Evolutionary conservation across 1,140 invertebrate genomes (phyloP), one percentile per base, ranked within the genome.

Genomic region (Catajapyx aquilonaris): DNA sequence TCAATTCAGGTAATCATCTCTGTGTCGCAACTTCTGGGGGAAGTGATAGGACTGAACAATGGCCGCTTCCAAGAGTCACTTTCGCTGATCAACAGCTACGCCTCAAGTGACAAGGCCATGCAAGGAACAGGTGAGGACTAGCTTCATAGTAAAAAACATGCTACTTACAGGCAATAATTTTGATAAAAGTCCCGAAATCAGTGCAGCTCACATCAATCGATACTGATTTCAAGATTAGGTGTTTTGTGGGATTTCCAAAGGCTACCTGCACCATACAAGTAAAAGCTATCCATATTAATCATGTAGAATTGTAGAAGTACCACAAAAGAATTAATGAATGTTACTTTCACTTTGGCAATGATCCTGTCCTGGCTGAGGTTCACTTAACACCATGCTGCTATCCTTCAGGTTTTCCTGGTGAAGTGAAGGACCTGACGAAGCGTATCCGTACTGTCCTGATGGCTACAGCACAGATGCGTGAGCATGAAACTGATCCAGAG

Each of bases 381-480:
- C 16, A 36, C 9, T 5, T 23, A 5, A 5, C 35, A n/a, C 5
- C 9, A n/a, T 36, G 7, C n/a, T 23, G 9, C 18, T 32, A 30
- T 25, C 19, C 28, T 13, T 21, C 44, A 73, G 75, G 73, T 20
- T 84, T 91, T 54, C 78, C 83, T 2, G 59, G 68, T 15, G 84
- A 90, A 62, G 86, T 93, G 0, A 83, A 87, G 50, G 87, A 94
- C 55, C 59, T 95, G 22, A 91, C 86, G 34, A 81, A 84, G 46
- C 68, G 87, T 20, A 83, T 94, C 11, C 68, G 86, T 36, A 94
- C 86, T 0, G 87, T 95, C 9, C 62, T 96, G 7, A 87, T 88
- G 65, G 88, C 90, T 2, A 90, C 88, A 0, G 76, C 81, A 2
- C 79, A 90, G 49, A 83, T 96, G 71, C 72, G 81, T 36, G 85